Evolutionary conservation across 2,888 invertebrate species (phyloP).

Genomic region (Caenorhabditis parvicauda): DNA sequence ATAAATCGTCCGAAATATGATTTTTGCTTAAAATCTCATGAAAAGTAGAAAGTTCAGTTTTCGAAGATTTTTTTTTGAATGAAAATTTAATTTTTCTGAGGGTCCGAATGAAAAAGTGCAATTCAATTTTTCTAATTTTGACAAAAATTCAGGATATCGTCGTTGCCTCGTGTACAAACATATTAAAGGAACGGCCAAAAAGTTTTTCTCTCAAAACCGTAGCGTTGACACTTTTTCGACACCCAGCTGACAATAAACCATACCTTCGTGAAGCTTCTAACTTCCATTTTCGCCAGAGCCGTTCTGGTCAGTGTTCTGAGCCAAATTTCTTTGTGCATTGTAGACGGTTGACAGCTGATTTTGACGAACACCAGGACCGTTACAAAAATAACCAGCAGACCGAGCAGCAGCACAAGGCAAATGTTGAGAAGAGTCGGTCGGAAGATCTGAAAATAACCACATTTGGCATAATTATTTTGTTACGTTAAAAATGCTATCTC

Average conservation of each 20-base stretch:
- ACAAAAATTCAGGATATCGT: neutral
- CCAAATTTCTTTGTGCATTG: slow-evolving; percentile 44
- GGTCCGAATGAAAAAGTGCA: too few species aligned
- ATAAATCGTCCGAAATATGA: too few species aligned
- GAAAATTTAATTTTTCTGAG: too few species aligned
- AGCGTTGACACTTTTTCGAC: neutral
- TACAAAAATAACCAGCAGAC: slow-evolving; percentile 40
- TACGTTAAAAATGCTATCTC: neutral
- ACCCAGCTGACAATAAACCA: slow-evolving; percentile 7
- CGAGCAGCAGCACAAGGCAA: slow-evolving; percentile 30
- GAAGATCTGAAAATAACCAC: slow-evolving; percentile 29
- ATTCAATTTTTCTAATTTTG: too few species aligned
- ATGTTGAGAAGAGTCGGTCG: slow-evolving; percentile 45
- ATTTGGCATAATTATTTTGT: too few species aligned
- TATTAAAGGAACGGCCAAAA: neutral
- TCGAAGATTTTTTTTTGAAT: too few species aligned
- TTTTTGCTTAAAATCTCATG: too few species aligned
- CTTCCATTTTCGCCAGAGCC: slow-evolving; percentile 47
- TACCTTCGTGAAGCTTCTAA: slow-evolving; percentile 37
- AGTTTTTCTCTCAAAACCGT: too few species aligned
- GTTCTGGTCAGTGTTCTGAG: slow-evolving; percentile 41
- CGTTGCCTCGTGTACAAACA: too few species aligned
- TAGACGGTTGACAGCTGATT: slow-evolving; percentile 42
- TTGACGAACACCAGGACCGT: slow-evolving; percentile 44
- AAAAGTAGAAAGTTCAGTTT: too few species aligned